Evolutionary conservation across 53 echinoderm and acorn worm species (phyloP), one percentile per base, ranked within the genome.

Genomic region (Echinarachnius parma): DNA sequence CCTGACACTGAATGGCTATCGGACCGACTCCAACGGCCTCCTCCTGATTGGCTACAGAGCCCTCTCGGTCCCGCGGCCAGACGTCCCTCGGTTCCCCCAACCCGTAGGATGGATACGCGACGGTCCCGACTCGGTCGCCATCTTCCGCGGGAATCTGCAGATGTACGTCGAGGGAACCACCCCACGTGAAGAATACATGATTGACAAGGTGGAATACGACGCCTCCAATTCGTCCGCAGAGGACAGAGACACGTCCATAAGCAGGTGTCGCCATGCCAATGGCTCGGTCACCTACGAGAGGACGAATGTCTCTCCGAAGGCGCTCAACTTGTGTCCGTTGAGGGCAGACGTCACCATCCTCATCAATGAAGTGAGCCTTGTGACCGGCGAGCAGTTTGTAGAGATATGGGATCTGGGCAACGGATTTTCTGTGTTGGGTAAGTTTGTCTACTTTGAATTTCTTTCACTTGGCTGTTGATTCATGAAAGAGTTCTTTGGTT

Each of bases 381-480:
- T 79, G 4, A 46, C 63, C 4, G 64, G 74, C 1, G 64, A 85
- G 32, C 91, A 96, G 75, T 96, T 83, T 37, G 65, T 96, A 8
- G 96, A 96, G 59, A 68, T 96, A 9, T 96, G 96, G 96, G 96
- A 96, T 74, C 34, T 69, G 3, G 96, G 96, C 16, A 69, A 60
- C 54, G 89, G 96, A n/a, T 86, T 79, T 53, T 82, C 86, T 5
- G 48, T 76, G 42, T 83, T 96, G 4, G 88, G 96, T 96, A 78
- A 77, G 83, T 39, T 4, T 0, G 14, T 63, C 24, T 28, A 39
- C n/a, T n/a, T n/a, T n/a, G n/a, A n/a, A n/a, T n/a, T n/a, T n/a
- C n/a, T n/a, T n/a, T n/a, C n/a, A n/a, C n/a, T n/a, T n/a, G n/a
- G n/a, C n/a, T n/a, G n/a, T n/a, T n/a, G n/a, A n/a, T n/a, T n/a